Base-by-base conservation (phyloP, 2,888 invertebrate genomes). In the Theretra japonica region DNA sequence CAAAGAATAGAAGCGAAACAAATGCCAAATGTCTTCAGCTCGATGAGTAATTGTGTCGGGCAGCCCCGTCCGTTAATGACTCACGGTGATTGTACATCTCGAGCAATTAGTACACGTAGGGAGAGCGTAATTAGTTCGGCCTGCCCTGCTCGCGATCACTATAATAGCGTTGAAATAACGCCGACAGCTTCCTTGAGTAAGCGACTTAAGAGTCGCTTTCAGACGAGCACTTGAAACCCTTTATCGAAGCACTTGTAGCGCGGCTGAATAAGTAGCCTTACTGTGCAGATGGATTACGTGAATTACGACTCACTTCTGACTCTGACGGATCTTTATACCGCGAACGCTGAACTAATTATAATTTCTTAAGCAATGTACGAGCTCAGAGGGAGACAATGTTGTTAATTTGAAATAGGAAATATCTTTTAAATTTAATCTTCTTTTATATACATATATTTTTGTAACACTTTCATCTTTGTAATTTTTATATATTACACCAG, bases 1-100 rank as follows among this genome's bases (percentile, higher is more conserved):
- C 84, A 82, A 74, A 87, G 86, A 90, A 90, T 90, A 90, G 88
- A 85, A 81, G 80, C 80, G 79, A 81, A 77, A 79, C 78, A 76
- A 79, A 83, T 89, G 90, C 89, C 88, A 90, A 88, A 81, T 80
- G 80, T 81, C 76, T 77, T 79, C 76, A 72, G 76, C 41, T 72
- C 72, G 77, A 78, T 86, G 88, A 86, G 82, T 87, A 86, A 87
- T 84, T 83, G 82, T 77, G 76, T 70, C 78, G 80, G 81, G 78
- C 75, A 78, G 59, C 33, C 72, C 72, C 69, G 23, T 69, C 69
- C 48, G 68, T 69, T 73, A 71, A 73, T 73, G 72, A 70, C 50
- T 70, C 70, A 68, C 21, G 30, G 59, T 68, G 60, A 73, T 71
- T 73, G 70, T 72, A 53, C 68, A 70, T 70, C 59, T 59, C 68